phyloP scores from a whole-genome alignment of 1,140 invertebrate genomes.

The Trissolcus basalis region DNA sequence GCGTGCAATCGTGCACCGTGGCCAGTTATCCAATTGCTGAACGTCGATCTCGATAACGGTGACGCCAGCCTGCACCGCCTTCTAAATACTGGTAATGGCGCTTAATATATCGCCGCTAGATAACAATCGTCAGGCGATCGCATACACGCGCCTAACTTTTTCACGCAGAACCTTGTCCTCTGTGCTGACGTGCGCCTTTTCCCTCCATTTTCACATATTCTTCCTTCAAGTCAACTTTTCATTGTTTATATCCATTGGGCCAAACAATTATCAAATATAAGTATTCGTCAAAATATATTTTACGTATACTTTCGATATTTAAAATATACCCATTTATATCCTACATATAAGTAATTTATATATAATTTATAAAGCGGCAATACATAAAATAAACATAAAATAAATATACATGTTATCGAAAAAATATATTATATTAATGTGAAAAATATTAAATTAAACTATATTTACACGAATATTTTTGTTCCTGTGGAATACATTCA shows the following conservation, averaged over 20 bases:
- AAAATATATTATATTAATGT: too few relatives aligned
- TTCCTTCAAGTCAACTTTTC: conserved; percentile 16
- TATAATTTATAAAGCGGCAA: too few relatives aligned
- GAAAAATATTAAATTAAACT: too few relatives aligned
- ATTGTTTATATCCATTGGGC: conserved; percentile 5
- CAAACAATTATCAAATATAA: too few relatives aligned
- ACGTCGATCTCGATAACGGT: conserved; percentile 67
- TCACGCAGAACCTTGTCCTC: conserved; percentile 56
- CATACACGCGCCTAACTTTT: conserved; percentile 65
- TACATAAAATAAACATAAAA: too few relatives aligned
- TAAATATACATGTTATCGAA: too few relatives aligned
- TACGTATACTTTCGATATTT: too few relatives aligned
- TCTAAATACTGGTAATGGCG: conserved; percentile 70
- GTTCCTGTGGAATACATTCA: too few relatives aligned
- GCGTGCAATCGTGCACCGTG: conserved; percentile 61
- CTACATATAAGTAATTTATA: too few relatives aligned
- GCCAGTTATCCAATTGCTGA: conserved; percentile 57
- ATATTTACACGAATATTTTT: too few relatives aligned
- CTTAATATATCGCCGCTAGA: conserved; percentile 69
- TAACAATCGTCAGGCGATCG: conserved; percentile 67
- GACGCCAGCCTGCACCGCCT: conserved; percentile 62
- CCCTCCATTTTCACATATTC: conserved; percentile 21
- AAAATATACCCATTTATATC: too few relatives aligned
- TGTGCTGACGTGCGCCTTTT: conserved; percentile 14
- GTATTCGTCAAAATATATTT: too few relatives aligned